Evolutionary conservation across 2,113 vertebrate species (phyloP).

Genomic region (Pseudonaja textilis): DNA sequence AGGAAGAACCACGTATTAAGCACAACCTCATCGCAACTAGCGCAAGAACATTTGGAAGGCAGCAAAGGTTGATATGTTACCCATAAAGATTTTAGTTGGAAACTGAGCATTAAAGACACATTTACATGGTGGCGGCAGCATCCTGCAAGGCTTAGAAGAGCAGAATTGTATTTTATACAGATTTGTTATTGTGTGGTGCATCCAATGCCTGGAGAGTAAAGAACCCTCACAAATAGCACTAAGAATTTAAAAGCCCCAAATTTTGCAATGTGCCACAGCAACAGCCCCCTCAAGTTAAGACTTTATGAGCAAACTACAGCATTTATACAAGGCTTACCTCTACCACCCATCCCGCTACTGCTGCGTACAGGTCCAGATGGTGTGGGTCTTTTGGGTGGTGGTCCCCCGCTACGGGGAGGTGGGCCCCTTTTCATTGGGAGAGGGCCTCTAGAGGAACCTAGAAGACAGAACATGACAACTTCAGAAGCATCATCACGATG

Average conservation of each 20-base stretch:
- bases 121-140: not conserved
- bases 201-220: not conserved
- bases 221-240: not conserved
- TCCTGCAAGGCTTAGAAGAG: not conserved
- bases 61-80: not conserved
- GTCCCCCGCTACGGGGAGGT: conserved; percentile 89
- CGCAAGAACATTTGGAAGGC: not conserved
- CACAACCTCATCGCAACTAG: not conserved
- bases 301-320: not conserved
- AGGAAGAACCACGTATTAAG: not conserved
- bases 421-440: conserved; percentile 93
- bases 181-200: not conserved
- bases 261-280: not conserved
- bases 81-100: not conserved
- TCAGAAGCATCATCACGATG: not conserved
- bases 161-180: not conserved
- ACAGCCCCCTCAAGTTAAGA: not conserved
- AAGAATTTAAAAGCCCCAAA: not conserved
- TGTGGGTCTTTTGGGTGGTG: conserved; percentile 89
- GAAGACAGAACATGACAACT: conserved; percentile 14
- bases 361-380: conserved; percentile 89
- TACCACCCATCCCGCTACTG: conserved; percentile 80
- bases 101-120: not conserved
- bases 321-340: conserved; percentile 71
- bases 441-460: conserved; percentile 90